phyloP scores from a whole-genome alignment of 2,797 vertebrate genomes.

The Cebuella pygmaea region DNA sequence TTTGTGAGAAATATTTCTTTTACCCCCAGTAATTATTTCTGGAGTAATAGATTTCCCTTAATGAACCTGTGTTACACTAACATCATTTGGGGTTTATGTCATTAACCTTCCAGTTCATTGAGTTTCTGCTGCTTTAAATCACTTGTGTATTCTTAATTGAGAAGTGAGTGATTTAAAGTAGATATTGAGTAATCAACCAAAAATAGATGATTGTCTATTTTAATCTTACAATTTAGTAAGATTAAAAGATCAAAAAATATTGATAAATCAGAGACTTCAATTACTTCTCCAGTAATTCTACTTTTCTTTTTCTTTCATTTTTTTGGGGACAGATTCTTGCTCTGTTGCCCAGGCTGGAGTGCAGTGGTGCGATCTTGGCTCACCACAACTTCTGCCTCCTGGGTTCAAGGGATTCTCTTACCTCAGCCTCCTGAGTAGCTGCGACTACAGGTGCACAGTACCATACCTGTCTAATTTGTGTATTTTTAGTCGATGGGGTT shows the following conservation, averaged over 20 bases:
- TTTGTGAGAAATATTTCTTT: not conserved
- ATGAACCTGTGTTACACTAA: not conserved
- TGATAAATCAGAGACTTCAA: conserved; percentile 3
- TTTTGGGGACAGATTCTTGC: too few species aligned
- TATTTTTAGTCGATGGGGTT: too few species aligned
- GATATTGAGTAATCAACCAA: conserved; percentile 40
- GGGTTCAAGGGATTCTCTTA: too few species aligned
- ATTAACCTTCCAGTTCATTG: conserved; percentile 4
- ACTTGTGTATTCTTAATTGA: not conserved
- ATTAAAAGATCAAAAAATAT: conserved; percentile 55
- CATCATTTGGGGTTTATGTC: not conserved
- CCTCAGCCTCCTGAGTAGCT: too few species aligned
- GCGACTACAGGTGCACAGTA: too few species aligned
- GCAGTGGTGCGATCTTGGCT: too few species aligned
- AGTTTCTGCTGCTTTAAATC: conserved; percentile 11
- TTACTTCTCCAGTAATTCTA: not conserved
- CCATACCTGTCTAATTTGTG: too few species aligned
- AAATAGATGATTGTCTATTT: conserved; percentile 36
- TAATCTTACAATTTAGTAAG: conserved; percentile 49
- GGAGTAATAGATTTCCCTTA: not conserved
- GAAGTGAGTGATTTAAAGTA: not conserved
- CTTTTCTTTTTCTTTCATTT: not conserved
- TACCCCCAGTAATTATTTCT: not conserved
- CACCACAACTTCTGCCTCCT: too few species aligned
- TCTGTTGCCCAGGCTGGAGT: too few species aligned